These are phyloP conservation scores for Salvelinus namaycush DNA, from an alignment of 2,113 vertebrate genomes.

Conservation along the genomic window DNA sequence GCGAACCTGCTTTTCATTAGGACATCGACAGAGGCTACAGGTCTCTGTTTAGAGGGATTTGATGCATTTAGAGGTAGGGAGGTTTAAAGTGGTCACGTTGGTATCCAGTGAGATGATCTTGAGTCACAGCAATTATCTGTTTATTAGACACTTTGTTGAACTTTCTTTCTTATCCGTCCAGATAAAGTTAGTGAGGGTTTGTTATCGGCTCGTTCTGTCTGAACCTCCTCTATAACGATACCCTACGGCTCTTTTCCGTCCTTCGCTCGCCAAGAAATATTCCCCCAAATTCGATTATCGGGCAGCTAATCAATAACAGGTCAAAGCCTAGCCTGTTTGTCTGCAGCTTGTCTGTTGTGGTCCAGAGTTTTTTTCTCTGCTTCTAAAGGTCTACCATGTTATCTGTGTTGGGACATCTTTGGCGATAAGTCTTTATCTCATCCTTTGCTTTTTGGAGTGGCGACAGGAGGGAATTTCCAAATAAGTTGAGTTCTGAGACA, in stretches of 20 bases:
- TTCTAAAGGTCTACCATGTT: constrained; percentile 22
- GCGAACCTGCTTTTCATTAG: constrained; percentile 76
- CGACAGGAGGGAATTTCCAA: constrained; percentile 53
- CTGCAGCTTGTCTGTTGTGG: constrained; percentile 31
- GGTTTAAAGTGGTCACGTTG: constrained; percentile 31
- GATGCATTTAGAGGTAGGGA: constrained; percentile 58
- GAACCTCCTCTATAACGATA: constrained; percentile 41
- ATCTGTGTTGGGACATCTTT: constrained; percentile 52
- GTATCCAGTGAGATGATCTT: constrained; percentile 10
- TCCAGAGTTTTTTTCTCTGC: constrained; percentile 22
- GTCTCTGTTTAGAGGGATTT: constrained; percentile 46
- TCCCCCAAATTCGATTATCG: constrained; percentile 90
- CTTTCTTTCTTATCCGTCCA: neutral
- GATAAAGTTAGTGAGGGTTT: constrained; percentile 24
- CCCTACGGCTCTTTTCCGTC: constrained; percentile 82
- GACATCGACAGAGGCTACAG: constrained; percentile 50
- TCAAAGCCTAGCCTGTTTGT: constrained; percentile 74
- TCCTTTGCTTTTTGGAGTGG: constrained; percentile 43
- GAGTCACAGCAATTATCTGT: constrained; percentile 26
- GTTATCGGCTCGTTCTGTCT: constrained; percentile 37
- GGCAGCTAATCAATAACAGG: constrained; percentile 91
- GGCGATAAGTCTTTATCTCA: constrained; percentile 55
- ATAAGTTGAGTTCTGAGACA: constrained; percentile 61
- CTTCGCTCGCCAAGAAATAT: constrained; percentile 77
- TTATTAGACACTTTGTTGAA: constrained; percentile 34